These are phyloP conservation scores for Trilocha varians DNA, from an alignment of 2,888 invertebrate genomes.

Conservation along the genomic window DNA sequence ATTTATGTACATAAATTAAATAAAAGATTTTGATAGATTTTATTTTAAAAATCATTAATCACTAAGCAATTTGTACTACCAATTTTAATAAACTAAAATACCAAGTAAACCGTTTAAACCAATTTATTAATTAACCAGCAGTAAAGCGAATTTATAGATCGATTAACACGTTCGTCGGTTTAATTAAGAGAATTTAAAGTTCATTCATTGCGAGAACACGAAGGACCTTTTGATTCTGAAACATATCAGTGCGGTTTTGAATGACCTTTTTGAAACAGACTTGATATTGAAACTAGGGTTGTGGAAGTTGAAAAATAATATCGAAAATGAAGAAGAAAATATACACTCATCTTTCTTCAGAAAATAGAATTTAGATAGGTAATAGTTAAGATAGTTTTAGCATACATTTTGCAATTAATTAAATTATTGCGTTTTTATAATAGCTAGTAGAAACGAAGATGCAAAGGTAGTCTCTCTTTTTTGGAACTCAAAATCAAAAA, in stretches of 20 bases:
- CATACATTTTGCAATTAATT: too few relatives aligned
- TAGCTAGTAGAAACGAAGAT: too few relatives aligned
- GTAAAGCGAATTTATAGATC: not conserved
- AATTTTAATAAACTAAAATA: not conserved
- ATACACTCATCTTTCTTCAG: too few relatives aligned
- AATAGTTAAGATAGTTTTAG: too few relatives aligned
- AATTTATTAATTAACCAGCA: not conserved
- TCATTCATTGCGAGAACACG: not conserved
- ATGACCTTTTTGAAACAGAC: constrained; percentile 30
- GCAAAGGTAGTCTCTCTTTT: too few relatives aligned
- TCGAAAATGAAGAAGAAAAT: too few relatives aligned
- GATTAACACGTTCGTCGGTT: not conserved
- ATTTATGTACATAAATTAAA: too few relatives aligned
- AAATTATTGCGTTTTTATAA: too few relatives aligned
- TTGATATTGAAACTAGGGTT: too few relatives aligned
- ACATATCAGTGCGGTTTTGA: constrained; percentile 7
- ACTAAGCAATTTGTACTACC: not conserved
- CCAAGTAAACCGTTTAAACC: not conserved
- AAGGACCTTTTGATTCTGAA: not conserved
- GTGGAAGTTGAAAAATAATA: too few relatives aligned
- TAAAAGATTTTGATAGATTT: not conserved
- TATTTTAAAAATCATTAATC: not conserved
- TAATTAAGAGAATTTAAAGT: not conserved
- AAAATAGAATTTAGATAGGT: too few relatives aligned
- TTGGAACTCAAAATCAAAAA: too few relatives aligned